Percentiles rank a stretch among this genome's conserved stretches.
Conservation (phyloP, 2,797 vertebrate species). For the Podargus strigoides region DNA sequence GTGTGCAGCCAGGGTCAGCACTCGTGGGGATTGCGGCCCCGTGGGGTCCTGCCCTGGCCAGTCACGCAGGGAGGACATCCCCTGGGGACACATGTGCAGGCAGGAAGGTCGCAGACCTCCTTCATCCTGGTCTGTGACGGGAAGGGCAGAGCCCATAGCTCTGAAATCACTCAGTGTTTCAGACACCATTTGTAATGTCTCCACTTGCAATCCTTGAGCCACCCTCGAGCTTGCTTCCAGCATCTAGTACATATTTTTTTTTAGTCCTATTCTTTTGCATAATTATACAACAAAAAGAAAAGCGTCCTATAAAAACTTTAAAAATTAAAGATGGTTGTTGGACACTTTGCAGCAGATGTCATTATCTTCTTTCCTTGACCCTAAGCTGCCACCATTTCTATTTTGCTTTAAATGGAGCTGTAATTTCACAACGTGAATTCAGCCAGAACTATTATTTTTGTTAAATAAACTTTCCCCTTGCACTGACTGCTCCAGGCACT, state of each 20-base stretch:
- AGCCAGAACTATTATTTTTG: constrained; percentile 71
- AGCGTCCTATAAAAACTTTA: background rate
- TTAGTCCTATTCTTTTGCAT: background rate
- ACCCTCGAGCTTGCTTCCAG: background rate
- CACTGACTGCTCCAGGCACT: constrained; percentile 56
- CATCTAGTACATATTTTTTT: background rate
- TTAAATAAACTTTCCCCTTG: constrained; percentile 76
- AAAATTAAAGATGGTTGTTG: background rate
- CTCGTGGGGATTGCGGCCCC: fast-evolving
- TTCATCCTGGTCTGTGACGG: background rate
- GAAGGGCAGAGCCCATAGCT: background rate
- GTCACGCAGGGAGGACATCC: fast-evolving
- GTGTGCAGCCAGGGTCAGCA: background rate
- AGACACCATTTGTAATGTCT: background rate
- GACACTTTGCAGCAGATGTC: constrained; percentile 11
- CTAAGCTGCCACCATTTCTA: constrained; percentile 41
- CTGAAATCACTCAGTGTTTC: background rate
- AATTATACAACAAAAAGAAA: background rate
- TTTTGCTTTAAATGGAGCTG: constrained; percentile 67
- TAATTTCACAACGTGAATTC: constrained; percentile 70
- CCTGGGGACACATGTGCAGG: fast-evolving
- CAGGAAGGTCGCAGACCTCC: background rate
- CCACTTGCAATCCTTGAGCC: background rate
- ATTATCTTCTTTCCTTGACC: constrained; percentile 57
- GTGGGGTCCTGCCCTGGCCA: background rate